Evolutionary conservation across 1,140 invertebrate genomes (phyloP), one percentile per base, ranked within the genome.

Genomic region (Lysiphlebus fabarum): DNA sequence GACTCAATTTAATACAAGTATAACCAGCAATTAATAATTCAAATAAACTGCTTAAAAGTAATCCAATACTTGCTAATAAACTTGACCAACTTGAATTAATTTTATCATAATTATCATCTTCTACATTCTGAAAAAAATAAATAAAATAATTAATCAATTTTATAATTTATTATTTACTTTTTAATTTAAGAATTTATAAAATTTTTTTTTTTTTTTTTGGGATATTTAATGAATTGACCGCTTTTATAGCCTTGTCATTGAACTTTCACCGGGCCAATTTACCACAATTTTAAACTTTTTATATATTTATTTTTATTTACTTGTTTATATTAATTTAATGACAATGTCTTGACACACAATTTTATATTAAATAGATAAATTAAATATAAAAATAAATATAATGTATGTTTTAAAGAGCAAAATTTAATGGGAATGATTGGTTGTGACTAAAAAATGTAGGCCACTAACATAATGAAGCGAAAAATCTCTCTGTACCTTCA

Each of bases 1-100:
- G 77, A 9, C 74, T 73, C 38, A 79, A 62, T 43, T 70, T 76
- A n/a, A 77, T 62, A 33, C 76, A 78, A 8, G 63, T 78, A 60
- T 79, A 79, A 17, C 74, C 75, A 17, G 77, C 77, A 7, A 79
- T 66, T 4, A 79, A 58, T 6, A 78, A 63, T 44, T 79, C 76
- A 6, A 70, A 70, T 1, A 76, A 55, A 49, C 76, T 77, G n/a
- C 70, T 65, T 12, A 79, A 57, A 8, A 79, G 59, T 1, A 79
- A 62, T n/a, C 77, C 76, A 17, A 77, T 67, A 58, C 76, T 78
- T 4, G 75, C 71, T 11, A 78, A 54, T 11, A 79, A 61, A 6
- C 74, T 69, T 0, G 73, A 69, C 71, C 75, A 77, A 12, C 67
- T 71, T n/a, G 66, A 65, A 11, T 75, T 73, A 0, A 68, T 59